These are phyloP conservation scores for Nipponia nippon DNA, from an alignment of 2,113 vertebrate species.

Conservation along the genomic window DNA sequence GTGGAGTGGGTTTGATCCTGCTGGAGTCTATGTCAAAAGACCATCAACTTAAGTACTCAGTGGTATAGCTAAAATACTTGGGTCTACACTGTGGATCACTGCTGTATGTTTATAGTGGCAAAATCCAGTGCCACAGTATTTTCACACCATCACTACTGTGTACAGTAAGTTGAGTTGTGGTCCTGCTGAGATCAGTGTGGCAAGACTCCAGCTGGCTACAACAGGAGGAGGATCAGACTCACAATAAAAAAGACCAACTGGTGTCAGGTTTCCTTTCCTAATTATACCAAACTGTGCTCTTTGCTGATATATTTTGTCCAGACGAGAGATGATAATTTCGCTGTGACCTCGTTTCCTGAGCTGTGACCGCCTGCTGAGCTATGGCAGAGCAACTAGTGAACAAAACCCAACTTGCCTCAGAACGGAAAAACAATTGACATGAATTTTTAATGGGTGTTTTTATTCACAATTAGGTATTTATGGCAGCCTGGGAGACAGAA, in stretches of 20 bases:
- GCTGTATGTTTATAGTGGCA: not conserved
- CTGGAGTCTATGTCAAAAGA: not conserved
- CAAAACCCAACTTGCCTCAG: not conserved
- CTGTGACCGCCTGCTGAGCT: too few species aligned
- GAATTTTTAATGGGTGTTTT: slow-evolving; percentile 24
- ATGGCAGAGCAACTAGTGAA: not conserved
- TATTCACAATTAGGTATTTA: slow-evolving; percentile 44
- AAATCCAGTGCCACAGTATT: not conserved
- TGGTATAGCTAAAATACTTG: not conserved
- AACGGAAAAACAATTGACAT: slow-evolving; percentile 13
- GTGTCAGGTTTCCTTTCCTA: not conserved
- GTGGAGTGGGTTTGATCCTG: not conserved
- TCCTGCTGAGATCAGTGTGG: not conserved
- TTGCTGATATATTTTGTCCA: not conserved
- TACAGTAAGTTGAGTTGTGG: not conserved
- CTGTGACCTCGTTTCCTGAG: not conserved
- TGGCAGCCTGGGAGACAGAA: not conserved
- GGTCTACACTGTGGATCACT: not conserved
- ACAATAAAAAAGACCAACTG: not conserved
- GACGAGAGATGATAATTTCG: not conserved
- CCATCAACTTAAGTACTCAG: not conserved
- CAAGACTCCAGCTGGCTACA: not conserved
- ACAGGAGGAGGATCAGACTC: not conserved
- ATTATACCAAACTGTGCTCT: not conserved
- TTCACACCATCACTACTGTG: not conserved